phyloP scores from a whole-genome alignment of 2,113 vertebrate species.

The Oostethus manadensis region DNA sequence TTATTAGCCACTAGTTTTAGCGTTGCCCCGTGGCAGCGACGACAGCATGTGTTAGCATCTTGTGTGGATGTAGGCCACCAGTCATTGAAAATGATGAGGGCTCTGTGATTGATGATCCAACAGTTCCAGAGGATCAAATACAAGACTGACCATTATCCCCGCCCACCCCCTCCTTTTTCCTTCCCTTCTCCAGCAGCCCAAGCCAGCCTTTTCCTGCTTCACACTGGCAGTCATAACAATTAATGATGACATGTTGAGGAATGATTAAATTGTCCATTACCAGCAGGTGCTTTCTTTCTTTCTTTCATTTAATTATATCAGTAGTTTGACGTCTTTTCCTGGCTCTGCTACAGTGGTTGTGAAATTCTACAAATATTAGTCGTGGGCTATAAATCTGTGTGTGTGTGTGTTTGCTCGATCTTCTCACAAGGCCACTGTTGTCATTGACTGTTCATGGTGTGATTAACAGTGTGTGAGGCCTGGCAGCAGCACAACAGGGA shows the following conservation, averaged over 20 bases:
- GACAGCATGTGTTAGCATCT: conserved; percentile 73
- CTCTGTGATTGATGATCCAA: conserved; percentile 80
- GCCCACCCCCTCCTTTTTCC: conserved; percentile 16
- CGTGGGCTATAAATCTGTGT: conserved; percentile 15
- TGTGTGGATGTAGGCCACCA: conserved; percentile 56
- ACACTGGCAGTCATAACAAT: conserved; percentile 28
- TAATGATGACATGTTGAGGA: conserved; percentile 1
- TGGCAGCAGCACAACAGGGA: conserved; percentile 61
- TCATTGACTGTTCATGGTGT: conserved; percentile 64
- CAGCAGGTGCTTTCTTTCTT: conserved; percentile 5
- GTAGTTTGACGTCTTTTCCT: conserved; percentile 16
- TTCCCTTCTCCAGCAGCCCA: not conserved
- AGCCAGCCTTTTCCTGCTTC: conserved; percentile 31
- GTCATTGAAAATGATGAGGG: conserved; percentile 74
- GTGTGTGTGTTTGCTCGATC: conserved; percentile 15
- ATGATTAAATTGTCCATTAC: conserved; percentile 1
- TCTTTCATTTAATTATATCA: conserved; percentile 5
- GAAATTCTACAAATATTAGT: conserved; percentile 15
- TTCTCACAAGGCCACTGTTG: conserved; percentile 53
- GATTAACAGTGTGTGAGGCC: conserved; percentile 62
- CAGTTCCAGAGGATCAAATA: conserved; percentile 54
- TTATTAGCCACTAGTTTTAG: conserved; percentile 65
- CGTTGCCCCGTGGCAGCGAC: conserved; percentile 63
- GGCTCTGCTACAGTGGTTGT: conserved; percentile 9
- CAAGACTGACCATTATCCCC: conserved; percentile 15